Conservation (phyloP, 2,113 vertebrate species). For the Cinclus cinclus region DNA sequence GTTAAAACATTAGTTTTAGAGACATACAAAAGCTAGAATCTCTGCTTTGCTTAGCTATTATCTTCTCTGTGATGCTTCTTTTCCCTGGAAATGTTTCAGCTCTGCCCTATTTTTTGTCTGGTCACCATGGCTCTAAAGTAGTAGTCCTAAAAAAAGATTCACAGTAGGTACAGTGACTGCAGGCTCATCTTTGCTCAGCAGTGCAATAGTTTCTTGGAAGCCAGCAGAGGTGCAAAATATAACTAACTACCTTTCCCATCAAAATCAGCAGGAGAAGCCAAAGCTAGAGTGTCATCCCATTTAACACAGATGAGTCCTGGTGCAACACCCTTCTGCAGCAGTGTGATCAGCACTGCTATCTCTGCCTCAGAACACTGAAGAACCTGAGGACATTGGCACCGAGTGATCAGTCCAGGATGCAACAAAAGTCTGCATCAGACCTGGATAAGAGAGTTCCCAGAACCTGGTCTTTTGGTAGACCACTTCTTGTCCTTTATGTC, state of each 20-base stretch:
- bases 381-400: not conserved
- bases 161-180: constrained; percentile 25
- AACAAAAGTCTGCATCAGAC: not conserved
- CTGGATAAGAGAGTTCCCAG: not conserved
- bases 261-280: constrained; percentile 43
- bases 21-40: not conserved
- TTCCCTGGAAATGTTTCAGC: constrained; percentile 20
- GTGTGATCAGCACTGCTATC: not conserved
- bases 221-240: constrained; percentile 49
- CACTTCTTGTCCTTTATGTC: not conserved
- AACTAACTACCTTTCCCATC: constrained; percentile 40
- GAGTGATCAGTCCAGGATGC: not conserved
- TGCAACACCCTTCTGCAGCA: not conserved
- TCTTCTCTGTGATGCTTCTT: not conserved
- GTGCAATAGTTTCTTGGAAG: constrained; percentile 43
- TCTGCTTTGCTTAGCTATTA: not conserved
- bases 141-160: constrained; percentile 57
- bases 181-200: constrained; percentile 47
- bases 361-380: not conserved
- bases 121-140: constrained; percentile 32
- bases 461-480: not conserved
- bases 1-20: not conserved
- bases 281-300: not conserved
- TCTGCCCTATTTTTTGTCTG: constrained; percentile 29
- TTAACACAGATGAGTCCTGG: not conserved